Conservation (phyloP, 2,888 invertebrate species). For the Calliphora vomitoria region DNA sequence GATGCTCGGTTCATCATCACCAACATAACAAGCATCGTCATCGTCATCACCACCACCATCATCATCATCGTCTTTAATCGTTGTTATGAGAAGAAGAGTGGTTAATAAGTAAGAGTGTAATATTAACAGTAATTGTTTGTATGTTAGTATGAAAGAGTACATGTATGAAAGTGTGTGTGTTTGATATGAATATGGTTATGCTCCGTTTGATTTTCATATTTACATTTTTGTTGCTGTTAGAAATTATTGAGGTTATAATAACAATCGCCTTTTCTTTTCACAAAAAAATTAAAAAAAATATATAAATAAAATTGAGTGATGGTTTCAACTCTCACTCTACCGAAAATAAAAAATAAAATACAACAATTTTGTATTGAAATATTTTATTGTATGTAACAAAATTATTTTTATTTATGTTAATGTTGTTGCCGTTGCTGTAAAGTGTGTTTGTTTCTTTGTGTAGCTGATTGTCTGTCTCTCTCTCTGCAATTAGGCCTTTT, state of each 20-base stretch:
- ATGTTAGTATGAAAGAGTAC: neutral
- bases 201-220: slow-evolving; percentile 72
- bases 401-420: neutral
- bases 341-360: slow-evolving; percentile 38
- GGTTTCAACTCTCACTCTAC: slow-evolving; percentile 72
- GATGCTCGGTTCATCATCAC: neutral
- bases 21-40: neutral
- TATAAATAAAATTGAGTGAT: slow-evolving; percentile 58
- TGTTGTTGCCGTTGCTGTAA: slow-evolving; percentile 30
- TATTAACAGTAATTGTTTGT: slow-evolving; percentile 8
- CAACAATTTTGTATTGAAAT: slow-evolving; percentile 25
- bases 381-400: slow-evolving; percentile 22
- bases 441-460: neutral
- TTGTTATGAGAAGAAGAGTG: neutral
- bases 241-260: slow-evolving; percentile 72
- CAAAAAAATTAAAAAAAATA: neutral
- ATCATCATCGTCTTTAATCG: neutral
- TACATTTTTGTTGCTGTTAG: slow-evolving; percentile 52
- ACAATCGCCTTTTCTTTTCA: slow-evolving; percentile 69
- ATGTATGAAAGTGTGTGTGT: neutral
- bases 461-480: neutral
- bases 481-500: slow-evolving; percentile 60
- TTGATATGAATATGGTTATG: slow-evolving; percentile 63
- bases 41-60: neutral
- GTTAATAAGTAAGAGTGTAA: slow-evolving; percentile 15